Conservation (phyloP, 2,113 vertebrate genomes). For the Solea solea region DNA sequence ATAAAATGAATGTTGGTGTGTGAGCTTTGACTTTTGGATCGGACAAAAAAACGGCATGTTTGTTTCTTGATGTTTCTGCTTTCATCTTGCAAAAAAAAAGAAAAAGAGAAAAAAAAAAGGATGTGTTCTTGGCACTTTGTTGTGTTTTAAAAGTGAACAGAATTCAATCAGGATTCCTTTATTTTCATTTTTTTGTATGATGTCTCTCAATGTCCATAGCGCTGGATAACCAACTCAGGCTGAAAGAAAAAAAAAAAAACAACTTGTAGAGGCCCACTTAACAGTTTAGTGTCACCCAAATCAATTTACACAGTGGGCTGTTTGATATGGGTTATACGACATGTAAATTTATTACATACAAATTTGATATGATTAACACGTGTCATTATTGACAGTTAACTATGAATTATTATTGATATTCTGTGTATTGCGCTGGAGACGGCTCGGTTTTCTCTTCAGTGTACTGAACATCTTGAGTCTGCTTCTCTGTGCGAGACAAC, state of each 20-base stretch:
- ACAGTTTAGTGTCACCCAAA: conserved; percentile 72
- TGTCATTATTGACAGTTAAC: conserved; percentile 71
- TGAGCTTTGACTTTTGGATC: conserved; percentile 89
- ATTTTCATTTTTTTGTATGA: conserved; percentile 70
- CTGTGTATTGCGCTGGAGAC: conserved; percentile 74
- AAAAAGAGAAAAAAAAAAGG: conserved; percentile 52
- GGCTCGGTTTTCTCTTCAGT: conserved; percentile 64
- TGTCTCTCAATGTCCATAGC: conserved; percentile 79
- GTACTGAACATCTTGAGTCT: conserved; percentile 60
- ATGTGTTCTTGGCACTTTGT: conserved; percentile 71
- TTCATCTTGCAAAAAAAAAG: conserved; percentile 81
- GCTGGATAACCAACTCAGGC: conserved; percentile 85
- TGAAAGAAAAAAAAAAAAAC: conserved; percentile 80
- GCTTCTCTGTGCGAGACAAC: conserved; percentile 53
- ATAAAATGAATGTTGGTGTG: conserved; percentile 95
- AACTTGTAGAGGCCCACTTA: conserved; percentile 69
- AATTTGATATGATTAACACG: conserved; percentile 78
- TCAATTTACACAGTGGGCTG: conserved; percentile 76
- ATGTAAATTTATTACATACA: conserved; percentile 74
- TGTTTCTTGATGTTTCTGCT: conserved; percentile 84
- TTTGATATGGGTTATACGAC: conserved; percentile 78
- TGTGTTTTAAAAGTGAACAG: conserved; percentile 80
- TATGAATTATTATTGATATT: conserved; percentile 77
- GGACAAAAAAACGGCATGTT: conserved; percentile 75
- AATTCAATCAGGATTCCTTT: conserved; percentile 81